Evolutionary conservation across 2,888 invertebrate species (phyloP), one percentile per base, ranked within the genome.

Genomic region (Trichogramma evanescens): DNA sequence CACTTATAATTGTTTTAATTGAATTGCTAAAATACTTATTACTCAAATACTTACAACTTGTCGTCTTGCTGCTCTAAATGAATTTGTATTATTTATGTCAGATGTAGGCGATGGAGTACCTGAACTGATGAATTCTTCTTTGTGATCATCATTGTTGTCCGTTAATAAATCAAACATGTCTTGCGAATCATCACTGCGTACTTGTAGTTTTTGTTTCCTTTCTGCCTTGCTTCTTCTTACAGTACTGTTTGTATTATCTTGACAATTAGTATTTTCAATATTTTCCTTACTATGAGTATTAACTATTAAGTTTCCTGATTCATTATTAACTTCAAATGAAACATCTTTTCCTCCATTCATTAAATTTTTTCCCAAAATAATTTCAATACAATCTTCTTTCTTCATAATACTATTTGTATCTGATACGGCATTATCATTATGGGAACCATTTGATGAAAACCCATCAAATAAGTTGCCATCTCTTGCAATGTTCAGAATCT

Each of bases 51-150:
- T 41, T 54, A 50, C 56, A 65, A 77, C 77, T 72, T 77, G 77
- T 68, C 77, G 69, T 13, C 77, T 71, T 8, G 76, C 77, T 58
- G 77, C 77, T 10, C 77, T 68, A 58, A 77, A 76, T n/a, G 71
- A 71, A 9, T 73, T 71, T 43, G 70, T 70, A 46, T 74, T 75
- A 40, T 67, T 69, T 49, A 71, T 73, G 2, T 74, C 74, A 42
- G 73, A 73, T 9, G 77, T 78, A 1, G 77, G 78, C 1, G 77
- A 77, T 1, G 74, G 72, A 69, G 77, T 77, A 4, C 76, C 71
- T 0, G 77, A 77, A 56, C 74, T 83, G 66, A 83, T 82, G 54
- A 83, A 83, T 45, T 80, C 81, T 68, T 84, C 84, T 66, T 26
- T 26, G 8, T 59, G 59, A 38, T 83, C 82, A 65, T 73, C 72